phyloP scores from a whole-genome alignment of 2,113 vertebrate genomes.

The Maccullochella peelii region DNA sequence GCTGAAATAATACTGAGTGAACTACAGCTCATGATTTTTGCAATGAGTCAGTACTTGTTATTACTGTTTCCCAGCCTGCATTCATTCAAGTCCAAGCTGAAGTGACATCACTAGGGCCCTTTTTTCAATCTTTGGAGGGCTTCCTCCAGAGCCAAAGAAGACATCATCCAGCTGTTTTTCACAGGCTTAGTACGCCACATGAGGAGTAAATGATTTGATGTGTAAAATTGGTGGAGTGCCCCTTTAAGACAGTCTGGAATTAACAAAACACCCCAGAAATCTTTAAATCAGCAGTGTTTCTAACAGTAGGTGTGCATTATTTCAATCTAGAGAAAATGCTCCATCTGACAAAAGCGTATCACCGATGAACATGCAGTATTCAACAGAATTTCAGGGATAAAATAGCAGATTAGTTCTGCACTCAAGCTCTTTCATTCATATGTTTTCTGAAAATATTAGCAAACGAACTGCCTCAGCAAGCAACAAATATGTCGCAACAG shows the following conservation, averaged over 20 bases:
- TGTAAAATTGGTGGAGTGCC: neutral
- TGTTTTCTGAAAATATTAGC: neutral
- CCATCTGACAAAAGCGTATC: neutral
- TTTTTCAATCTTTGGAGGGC: neutral
- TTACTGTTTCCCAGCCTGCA: too few species aligned
- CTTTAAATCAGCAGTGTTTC: neutral
- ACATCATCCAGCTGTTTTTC: too few species aligned
- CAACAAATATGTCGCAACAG: neutral
- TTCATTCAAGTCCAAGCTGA: neutral
- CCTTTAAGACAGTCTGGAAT: neutral
- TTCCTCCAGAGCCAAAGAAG: too few species aligned
- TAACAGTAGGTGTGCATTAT: neutral
- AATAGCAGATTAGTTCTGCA: neutral
- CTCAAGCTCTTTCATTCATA: neutral
- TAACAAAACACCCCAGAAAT: neutral
- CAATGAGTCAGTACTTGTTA: too few species aligned
- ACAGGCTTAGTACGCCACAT: neutral
- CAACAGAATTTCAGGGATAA: neutral
- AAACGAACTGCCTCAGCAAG: neutral
- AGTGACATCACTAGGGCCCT: neutral
- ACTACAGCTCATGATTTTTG: neutral
- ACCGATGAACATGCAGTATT: neutral
- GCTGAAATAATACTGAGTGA: too few species aligned
- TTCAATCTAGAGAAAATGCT: neutral
- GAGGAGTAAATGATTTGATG: neutral